These are phyloP conservation scores for Ceryle rudis DNA, from an alignment of 2,797 vertebrate species.

Conservation along the genomic window DNA sequence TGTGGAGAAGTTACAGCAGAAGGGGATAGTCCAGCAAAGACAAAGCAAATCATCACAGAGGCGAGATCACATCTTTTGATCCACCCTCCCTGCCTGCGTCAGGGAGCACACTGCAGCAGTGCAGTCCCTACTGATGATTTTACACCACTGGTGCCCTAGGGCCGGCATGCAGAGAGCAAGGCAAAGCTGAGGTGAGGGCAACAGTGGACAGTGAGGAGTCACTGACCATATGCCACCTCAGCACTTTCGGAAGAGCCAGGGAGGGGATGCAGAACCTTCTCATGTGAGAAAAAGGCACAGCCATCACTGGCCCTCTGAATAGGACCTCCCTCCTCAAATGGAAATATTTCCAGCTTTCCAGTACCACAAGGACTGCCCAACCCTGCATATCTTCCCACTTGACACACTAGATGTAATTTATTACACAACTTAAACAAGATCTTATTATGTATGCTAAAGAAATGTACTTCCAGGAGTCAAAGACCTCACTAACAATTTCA, in stretches of 20 bases:
- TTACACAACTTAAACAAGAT: background rate
- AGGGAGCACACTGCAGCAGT: rapidly evolving
- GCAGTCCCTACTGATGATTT: background rate
- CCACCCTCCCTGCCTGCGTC: rapidly evolving
- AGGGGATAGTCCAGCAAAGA: background rate
- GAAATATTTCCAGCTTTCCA: background rate
- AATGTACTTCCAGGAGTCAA: background rate
- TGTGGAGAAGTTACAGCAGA: background rate
- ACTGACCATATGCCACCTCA: background rate
- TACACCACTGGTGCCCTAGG: rapidly evolving
- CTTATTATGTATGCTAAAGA: background rate
- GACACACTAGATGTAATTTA: background rate
- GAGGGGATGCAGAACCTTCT: background rate
- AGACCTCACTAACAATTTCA: background rate
- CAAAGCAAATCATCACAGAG: background rate
- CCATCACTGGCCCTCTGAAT: background rate
- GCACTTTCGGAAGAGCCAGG: background rate
- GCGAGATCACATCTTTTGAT: background rate
- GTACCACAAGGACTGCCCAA: background rate
- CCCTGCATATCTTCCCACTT: background rate
- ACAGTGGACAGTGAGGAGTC: background rate
- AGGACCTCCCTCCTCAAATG: background rate
- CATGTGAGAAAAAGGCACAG: background rate
- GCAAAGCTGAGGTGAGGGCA: background rate
- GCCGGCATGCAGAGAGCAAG: background rate